These are phyloP conservation scores for Ictidomys tridecemlineatus DNA, from an alignment of 2,113 vertebrate genomes.

Conservation along the genomic window DNA sequence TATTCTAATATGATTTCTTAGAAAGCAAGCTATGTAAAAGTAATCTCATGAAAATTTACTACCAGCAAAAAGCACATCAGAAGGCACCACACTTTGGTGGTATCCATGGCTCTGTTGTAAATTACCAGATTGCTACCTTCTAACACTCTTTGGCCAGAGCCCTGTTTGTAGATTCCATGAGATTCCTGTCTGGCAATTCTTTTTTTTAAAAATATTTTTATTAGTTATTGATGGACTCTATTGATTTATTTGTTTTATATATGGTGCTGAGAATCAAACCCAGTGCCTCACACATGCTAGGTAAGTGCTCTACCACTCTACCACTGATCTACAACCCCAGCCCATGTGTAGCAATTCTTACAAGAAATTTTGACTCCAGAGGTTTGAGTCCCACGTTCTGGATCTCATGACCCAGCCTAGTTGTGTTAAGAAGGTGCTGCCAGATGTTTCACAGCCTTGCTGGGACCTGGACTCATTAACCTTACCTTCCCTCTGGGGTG, in stretches of 20 bases:
- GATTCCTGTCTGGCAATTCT: not conserved
- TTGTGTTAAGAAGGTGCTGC: not conserved
- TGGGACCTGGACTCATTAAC: conserved; percentile 13
- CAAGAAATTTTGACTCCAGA: not conserved
- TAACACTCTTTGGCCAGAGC: not conserved
- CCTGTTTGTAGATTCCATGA: not conserved
- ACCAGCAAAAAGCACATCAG: not conserved
- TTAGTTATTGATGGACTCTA: no score
- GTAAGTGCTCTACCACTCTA: no score
- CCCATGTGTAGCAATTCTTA: not conserved
- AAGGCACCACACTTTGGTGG: not conserved
- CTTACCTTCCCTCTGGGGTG: conserved; percentile 1
- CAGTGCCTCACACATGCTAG: no score
- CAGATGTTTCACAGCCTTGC: not conserved
- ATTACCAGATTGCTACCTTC: not conserved
- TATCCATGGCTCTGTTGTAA: not conserved
- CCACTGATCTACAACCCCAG: no score
- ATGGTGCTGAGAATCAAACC: no score
- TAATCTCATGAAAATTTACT: not conserved
- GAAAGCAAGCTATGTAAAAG: not conserved
- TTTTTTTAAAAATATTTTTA: not conserved
- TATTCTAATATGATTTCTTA: not conserved
- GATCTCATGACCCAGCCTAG: not conserved
- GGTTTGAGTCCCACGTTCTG: not conserved
- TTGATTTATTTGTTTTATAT: no score